Evolutionary conservation across 2,113 vertebrate genomes (phyloP), one percentile per base, ranked within the genome.

Genomic region (Engystomops pustulosus): DNA sequence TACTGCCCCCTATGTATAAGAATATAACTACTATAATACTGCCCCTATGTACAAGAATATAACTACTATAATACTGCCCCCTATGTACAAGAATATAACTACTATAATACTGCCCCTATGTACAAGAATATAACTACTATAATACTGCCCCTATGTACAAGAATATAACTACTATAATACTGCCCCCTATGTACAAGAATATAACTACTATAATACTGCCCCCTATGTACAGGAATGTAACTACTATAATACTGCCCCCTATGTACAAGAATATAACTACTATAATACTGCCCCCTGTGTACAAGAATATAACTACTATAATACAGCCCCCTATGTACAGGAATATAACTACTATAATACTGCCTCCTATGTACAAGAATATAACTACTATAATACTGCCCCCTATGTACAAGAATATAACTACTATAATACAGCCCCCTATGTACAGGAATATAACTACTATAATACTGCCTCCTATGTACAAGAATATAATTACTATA

Each of bases 301-400:
- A 58, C 53, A 58, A 25, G n/a, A 25, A 58, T 58, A 58, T 58
- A 58, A 58, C 53, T 58, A 58, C 53, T 58, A 58, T 58, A 58
- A 58, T 58, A 58, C 53, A 25, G 53, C n/a, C n/a, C 38, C 38
- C 38, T 41, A 41, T 41, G 38, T 41, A 41, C 20, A 53, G 7
- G 51, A 53, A 58, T 58, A 25, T 58, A 58, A 58, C n/a, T 58
- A 58, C 20, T 58, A 58, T 23, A 25, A 58, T 58, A 25, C 23
- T 53, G 3, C n/a, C 7, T 41, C 38, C 38, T 41, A 41, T 41
- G 38, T 41, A 41, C 38, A 41, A 41, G 38, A 41, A 41, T 41
- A 41, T 41, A 41, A 25, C n/a, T 58, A 58, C n/a, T 58, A 58
- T 58, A 58, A 58, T 58, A 58, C 53, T 58, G 5, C 53, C 6